These are phyloP conservation scores for Chorisops tibialis DNA, from an alignment of 2,888 invertebrate genomes.

Conservation along the genomic window DNA sequence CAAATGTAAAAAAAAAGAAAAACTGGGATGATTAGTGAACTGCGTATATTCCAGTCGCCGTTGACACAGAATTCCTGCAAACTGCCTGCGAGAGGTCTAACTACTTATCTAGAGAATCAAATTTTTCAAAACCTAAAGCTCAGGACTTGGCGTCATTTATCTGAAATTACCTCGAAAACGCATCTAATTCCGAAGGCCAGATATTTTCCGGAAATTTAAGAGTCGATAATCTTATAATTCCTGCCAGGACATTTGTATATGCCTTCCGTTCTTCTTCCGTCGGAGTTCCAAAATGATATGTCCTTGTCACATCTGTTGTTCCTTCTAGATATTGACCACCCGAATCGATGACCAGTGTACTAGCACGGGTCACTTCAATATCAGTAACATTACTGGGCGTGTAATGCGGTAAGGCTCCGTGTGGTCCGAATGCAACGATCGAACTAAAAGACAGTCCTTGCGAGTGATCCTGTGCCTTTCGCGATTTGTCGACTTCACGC, in stretches of 20 bases:
- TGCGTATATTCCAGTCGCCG: too few relatives aligned
- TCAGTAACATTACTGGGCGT: slow-evolving; percentile 65
- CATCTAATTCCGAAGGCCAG: slow-evolving; percentile 72
- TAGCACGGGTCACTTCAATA: slow-evolving; percentile 65
- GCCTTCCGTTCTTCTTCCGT: slow-evolving; percentile 68
- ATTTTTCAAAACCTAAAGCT: too few relatives aligned
- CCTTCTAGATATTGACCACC: slow-evolving; percentile 96
- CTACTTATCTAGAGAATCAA: too few relatives aligned
- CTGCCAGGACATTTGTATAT: slow-evolving; percentile 79
- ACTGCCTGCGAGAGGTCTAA: too few relatives aligned
- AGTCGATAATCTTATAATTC: slow-evolving; percentile 69
- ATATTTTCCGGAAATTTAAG: slow-evolving; percentile 71
- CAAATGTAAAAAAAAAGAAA: too few relatives aligned
- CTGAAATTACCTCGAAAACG: slow-evolving; percentile 63
- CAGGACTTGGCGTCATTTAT: too few relatives aligned
- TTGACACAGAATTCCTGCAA: too few relatives aligned
- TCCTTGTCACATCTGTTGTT: slow-evolving; percentile 87
- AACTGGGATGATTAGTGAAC: too few relatives aligned
- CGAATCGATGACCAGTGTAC: slow-evolving; percentile 86
- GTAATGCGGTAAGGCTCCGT: slow-evolving; percentile 88
- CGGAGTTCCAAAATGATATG: slow-evolving; percentile 81
- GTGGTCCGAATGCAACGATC: slow-evolving; percentile 81
- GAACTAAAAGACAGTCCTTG: slow-evolving; percentile 80
- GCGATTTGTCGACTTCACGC: slow-evolving; percentile 66
- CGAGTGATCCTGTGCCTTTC: slow-evolving; percentile 69